Evolutionary conservation across 1,140 invertebrate species (phyloP).

Genomic region (Hylyphantes graminicola): DNA sequence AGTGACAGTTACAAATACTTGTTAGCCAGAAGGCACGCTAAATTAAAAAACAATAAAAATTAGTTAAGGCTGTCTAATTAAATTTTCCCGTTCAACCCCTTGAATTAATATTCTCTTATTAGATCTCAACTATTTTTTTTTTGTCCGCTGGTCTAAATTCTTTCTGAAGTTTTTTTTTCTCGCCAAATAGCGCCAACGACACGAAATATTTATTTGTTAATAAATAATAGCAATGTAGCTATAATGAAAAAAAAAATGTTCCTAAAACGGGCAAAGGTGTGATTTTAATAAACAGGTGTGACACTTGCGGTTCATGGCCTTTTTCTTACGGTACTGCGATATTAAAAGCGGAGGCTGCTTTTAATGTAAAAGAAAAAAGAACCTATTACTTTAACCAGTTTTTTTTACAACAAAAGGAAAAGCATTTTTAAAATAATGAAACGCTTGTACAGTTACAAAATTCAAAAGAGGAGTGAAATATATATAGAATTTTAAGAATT

Average conservation of each 20-base stretch:
- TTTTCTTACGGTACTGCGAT: too few relatives aligned
- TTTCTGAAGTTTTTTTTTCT: conserved; percentile 13
- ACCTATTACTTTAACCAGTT: too few relatives aligned
- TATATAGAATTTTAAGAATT: too few relatives aligned
- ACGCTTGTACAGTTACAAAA: too few relatives aligned
- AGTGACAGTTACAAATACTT: conserved; percentile 36
- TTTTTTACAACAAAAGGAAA: too few relatives aligned
- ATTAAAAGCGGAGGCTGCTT: too few relatives aligned
- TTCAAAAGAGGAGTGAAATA: too few relatives aligned
- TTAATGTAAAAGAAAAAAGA: too few relatives aligned
- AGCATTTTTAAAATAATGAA: too few relatives aligned
- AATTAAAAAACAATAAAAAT: conserved; percentile 29
- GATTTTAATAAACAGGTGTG: conserved; percentile 57
- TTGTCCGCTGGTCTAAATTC: neutral
- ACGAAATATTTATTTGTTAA: conserved; percentile 48
- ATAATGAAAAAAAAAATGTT: too few relatives aligned
- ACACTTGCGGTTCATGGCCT: conserved; percentile 39
- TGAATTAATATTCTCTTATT: conserved; percentile 58
- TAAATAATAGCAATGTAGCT: neutral
- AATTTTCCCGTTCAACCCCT: conserved; percentile 30
- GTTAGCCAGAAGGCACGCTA: conserved; percentile 24
- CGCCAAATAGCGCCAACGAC: neutral
- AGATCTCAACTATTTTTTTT: conserved; percentile 29
- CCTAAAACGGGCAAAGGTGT: neutral
- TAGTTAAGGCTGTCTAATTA: conserved; percentile 49